phyloP scores from a whole-genome alignment of 2,797 vertebrate genomes.

The Pangasius sanitwongsei region DNA sequence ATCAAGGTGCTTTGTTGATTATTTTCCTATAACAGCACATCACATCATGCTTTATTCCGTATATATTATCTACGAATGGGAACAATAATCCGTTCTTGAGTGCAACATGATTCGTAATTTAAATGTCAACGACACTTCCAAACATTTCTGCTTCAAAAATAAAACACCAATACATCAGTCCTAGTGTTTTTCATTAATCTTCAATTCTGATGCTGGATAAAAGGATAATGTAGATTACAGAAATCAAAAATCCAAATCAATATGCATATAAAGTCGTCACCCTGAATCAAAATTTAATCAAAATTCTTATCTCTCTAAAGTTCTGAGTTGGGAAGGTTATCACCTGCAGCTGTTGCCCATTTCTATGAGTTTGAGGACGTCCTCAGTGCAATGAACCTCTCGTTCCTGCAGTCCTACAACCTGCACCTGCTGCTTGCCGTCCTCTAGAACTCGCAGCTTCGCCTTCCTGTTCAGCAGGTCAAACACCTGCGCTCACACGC shows the following conservation, averaged over 20 bases:
- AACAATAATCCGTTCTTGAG: background rate
- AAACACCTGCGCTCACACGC: constrained; percentile 75
- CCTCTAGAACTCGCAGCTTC: constrained; percentile 83
- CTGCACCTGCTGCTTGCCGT: constrained; percentile 86
- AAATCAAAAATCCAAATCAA: background rate
- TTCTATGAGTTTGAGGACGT: constrained; percentile 85
- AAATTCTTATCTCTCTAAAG: background rate
- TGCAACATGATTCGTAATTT: background rate
- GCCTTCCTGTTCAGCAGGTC: constrained; percentile 84
- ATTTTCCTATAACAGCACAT: background rate
- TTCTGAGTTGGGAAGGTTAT: background rate
- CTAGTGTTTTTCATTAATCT: background rate
- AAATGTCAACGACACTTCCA: background rate
- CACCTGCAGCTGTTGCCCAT: constrained; percentile 85
- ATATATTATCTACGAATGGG: background rate
- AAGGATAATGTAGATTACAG: background rate
- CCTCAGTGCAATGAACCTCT: constrained; percentile 86
- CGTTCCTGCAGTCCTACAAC: constrained; percentile 84
- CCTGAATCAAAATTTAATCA: background rate
- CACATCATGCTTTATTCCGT: no score
- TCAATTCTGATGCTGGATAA: background rate
- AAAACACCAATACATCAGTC: background rate
- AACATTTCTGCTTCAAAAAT: background rate
- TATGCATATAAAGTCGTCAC: background rate
- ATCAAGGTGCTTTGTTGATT: no score